Evolutionary conservation across 2,797 vertebrate genomes (phyloP), one percentile per base, ranked within the genome.

Genomic region (Erethizon dorsatum): DNA sequence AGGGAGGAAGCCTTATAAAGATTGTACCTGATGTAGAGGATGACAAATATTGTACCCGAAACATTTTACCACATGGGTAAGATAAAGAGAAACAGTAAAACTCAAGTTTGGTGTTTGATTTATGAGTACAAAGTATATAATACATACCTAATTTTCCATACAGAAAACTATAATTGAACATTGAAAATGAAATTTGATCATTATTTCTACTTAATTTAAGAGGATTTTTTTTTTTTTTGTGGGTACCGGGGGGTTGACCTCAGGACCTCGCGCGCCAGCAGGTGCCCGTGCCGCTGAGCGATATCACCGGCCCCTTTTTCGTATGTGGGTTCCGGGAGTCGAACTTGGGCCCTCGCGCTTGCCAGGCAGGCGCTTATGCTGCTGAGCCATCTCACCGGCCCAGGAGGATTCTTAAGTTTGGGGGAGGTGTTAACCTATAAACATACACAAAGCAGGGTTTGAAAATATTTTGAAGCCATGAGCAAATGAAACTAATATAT

Each of bases 401-500:
- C 37, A n/a, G 26, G n/a, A 91, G 88, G 41, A 79, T 26, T 56
- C 61, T 84, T 93, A 96, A 87, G 52, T 75, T 86, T 95, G 92
- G 67, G 26, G 2, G 15, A 5, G n/a, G 17, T 6, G 18, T 86
- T 77, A 3, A 26, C 9, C 52, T 65, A 63, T 0, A 90, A 4
- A 87, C 50, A 14, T 37, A 82, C 26, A 67, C 6, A 77, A 47
- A 95, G 41, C 6, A 90, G 47, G 0, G 41, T 97, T 94, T 96
- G 80, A 94, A 93, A 96, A 33, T 90, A n/a, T 73, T 96, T 95
- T 95, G 63, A 94, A 86, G 57, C 0, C 20, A 41, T 85, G 14
- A 57, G 26, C 56, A 97, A 54, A 97, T 84, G 45, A 96, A 97
- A 88, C 28, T 79, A 96, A 92, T 79, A 87, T 97, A 92, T 94